Percentiles rank a stretch among this genome's conserved stretches.
Conservation (phyloP, 2,797 vertebrate genomes). For the Semaprochilodus insignis region DNA sequence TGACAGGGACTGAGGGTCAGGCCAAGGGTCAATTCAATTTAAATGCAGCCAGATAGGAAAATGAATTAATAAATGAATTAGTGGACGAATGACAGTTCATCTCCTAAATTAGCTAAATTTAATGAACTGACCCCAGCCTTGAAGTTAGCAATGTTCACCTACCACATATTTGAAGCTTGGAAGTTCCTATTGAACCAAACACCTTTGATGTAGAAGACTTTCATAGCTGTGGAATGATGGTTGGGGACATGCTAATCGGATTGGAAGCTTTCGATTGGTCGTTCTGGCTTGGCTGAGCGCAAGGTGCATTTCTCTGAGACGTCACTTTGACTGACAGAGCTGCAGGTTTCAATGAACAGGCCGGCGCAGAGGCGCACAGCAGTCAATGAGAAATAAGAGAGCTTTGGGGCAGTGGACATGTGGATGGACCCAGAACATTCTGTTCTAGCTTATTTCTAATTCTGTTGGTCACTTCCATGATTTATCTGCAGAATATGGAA, state of each 20-base stretch:
- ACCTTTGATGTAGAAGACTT: background rate
- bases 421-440: conserved; percentile 29
- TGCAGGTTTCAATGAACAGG: conserved; percentile 44
- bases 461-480: background rate
- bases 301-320: conserved; percentile 13
- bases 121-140: background rate
- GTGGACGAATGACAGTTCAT: conserved; percentile 4
- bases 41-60: conserved; percentile 26
- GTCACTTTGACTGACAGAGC: conserved; percentile 52
- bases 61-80: background rate
- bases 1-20: conserved; percentile 20
- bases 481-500: background rate
- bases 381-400: conserved; percentile 20
- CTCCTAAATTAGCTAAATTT: background rate
- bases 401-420: background rate
- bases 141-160: background rate
- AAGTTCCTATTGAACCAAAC: background rate
- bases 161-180: background rate
- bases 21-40: conserved; percentile 41
- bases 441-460: conserved; percentile 3
- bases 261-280: conserved; percentile 7
- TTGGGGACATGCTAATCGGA: conserved; percentile 35
- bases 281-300: conserved; percentile 17
- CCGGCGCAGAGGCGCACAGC: conserved; percentile 24
- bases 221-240: conserved; percentile 6